Evolutionary conservation across 2,797 vertebrate genomes (phyloP).

Genomic region (Centropyge bicolor): DNA sequence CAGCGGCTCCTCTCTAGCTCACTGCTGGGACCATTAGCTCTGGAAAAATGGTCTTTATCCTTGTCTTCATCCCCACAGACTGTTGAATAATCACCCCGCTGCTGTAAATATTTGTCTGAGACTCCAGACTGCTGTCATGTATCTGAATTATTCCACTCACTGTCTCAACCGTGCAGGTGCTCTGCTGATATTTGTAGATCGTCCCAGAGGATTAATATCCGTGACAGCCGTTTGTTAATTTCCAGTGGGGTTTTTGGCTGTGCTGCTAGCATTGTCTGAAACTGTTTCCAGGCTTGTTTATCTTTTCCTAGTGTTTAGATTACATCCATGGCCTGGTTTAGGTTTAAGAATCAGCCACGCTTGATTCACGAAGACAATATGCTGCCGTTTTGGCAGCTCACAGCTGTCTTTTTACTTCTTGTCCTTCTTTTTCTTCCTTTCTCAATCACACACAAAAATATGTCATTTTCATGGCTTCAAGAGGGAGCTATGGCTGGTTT

Average conservation of each 20-base stretch:
- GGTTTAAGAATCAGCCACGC: conserved; percentile 48
- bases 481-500: conserved; percentile 46
- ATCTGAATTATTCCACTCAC: conserved; percentile 1
- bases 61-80: conserved; percentile 20
- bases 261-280: conserved; percentile 15
- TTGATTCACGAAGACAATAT: conserved; percentile 58
- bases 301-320: conserved; percentile 46
- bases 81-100: conserved; percentile 40
- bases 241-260: conserved; percentile 12
- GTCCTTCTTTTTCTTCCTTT: conserved; percentile 9
- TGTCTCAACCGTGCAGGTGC: conserved; percentile 13
- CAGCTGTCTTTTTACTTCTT: background rate
- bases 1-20: conserved; percentile 15
- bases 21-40: conserved; percentile 1
- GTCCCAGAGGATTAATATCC: conserved; percentile 24
- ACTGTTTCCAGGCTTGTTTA: conserved; percentile 51
- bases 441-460: conserved; percentile 28
- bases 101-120: conserved; percentile 63
- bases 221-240: conserved; percentile 28
- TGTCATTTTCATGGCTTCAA: conserved; percentile 40
- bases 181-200: conserved; percentile 6
- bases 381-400: conserved; percentile 59
- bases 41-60: conserved; percentile 25
- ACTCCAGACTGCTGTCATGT: conserved; percentile 24
- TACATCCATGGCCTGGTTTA: conserved; percentile 54